Percentiles rank a stretch among this genome's conserved stretches.
Conservation (phyloP, 2,113 vertebrate species). For the Apistogramma diplotaenia region DNA sequence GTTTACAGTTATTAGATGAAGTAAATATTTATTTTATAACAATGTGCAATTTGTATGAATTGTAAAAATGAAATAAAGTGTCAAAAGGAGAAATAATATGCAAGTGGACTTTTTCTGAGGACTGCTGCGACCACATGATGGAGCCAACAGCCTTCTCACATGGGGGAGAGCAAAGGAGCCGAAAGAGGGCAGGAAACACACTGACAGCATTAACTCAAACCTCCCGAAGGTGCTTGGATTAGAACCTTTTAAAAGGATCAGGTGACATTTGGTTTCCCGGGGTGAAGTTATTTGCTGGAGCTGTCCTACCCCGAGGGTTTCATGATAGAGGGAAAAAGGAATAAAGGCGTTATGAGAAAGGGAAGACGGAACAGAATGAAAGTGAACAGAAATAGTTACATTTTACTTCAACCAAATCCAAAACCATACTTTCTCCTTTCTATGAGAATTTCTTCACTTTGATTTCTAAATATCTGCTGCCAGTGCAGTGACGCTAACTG, state of each 20-base stretch:
- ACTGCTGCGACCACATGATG: conserved; percentile 38
- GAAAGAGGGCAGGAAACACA: background rate
- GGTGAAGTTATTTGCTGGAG: conserved; percentile 42
- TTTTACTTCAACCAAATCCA: background rate
- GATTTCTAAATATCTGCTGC: background rate
- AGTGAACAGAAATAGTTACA: background rate
- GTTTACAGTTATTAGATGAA: conserved; percentile 27
- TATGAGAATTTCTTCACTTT: background rate
- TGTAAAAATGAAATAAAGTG: conserved; percentile 26
- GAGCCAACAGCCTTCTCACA: conserved; percentile 8
- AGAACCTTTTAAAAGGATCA: conserved; percentile 49
- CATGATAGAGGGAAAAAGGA: background rate
- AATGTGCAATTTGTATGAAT: conserved; percentile 29
- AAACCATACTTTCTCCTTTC: background rate
- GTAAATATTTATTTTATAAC: conserved; percentile 39
- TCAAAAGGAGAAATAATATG: background rate
- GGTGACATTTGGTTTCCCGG: conserved; percentile 53
- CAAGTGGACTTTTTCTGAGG: background rate
- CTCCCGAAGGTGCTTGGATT: conserved; percentile 35
- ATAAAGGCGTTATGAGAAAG: background rate
- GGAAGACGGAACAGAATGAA: background rate
- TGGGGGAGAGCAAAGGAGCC: background rate
- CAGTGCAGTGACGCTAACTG: background rate
- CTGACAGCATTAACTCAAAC: background rate
- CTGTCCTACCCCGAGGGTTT: conserved; percentile 6